Evolutionary conservation across 2,113 vertebrate species (phyloP).

Genomic region (Aythya baeri): DNA sequence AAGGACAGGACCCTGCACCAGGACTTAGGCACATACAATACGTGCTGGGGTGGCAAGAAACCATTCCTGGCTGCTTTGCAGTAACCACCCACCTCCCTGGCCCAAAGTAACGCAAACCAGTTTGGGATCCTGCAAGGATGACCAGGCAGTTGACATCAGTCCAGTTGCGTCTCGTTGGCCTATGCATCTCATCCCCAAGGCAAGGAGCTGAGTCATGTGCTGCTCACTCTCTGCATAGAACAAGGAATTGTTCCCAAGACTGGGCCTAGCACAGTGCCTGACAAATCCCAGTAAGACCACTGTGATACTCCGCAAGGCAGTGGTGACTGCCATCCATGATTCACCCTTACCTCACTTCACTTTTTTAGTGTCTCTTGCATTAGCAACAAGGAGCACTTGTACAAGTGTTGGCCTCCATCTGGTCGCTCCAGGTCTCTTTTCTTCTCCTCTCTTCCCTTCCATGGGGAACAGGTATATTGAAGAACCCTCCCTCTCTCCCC

Average conservation of each 20-base stretch:
- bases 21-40: neutral
- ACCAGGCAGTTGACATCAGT: neutral
- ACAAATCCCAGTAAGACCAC: neutral
- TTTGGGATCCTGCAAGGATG: neutral
- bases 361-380: neutral
- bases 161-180: neutral
- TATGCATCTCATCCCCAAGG: neutral
- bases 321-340: neutral
- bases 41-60: neutral
- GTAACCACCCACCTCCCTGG: neutral
- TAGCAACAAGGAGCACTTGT: neutral
- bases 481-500: neutral
- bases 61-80: neutral
- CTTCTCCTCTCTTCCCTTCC: neutral
- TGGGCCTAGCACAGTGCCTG: neutral
- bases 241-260: neutral
- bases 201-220: rapidly evolving
- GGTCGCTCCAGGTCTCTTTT: neutral
- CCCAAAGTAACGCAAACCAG: neutral
- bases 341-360: neutral
- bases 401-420: neutral
- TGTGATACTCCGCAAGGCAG: neutral
- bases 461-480: neutral
- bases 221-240: rapidly evolving
- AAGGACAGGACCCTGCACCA: neutral